A percentile compares a stretch with the other conserved stretches of the same genome.
These are phyloP conservation scores for Tenrec ecaudatus DNA, from an alignment of 2,113 vertebrate genomes.

Conservation along the genomic window DNA sequence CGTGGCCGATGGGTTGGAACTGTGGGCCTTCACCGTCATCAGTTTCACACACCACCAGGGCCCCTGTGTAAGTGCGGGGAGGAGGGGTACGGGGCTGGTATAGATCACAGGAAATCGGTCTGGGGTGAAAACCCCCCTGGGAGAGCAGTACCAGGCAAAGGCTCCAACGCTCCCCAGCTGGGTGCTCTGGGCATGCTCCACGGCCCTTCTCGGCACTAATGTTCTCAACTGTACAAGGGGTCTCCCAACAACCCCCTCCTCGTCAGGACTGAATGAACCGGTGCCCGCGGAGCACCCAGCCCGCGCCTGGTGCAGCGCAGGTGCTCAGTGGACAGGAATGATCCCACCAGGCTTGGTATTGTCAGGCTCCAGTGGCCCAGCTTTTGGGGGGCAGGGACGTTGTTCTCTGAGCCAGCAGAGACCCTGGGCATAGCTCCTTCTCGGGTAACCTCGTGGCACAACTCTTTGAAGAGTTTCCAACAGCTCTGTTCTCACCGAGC, in stretches of 20 bases:
- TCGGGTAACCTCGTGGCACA: neutral
- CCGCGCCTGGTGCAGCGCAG: neutral
- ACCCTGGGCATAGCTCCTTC: neutral
- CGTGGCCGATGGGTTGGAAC: too few species aligned
- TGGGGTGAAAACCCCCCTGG: too few species aligned
- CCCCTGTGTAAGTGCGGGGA: too few species aligned
- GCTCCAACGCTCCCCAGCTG: neutral
- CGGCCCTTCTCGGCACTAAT: neutral
- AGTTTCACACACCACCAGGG: too few species aligned
- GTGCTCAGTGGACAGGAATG: rapidly evolving
- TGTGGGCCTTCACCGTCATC: too few species aligned
- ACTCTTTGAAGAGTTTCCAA: neutral
- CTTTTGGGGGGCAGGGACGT: neutral
- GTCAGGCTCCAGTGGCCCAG: neutral
- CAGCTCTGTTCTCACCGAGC: neutral
- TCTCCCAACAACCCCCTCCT: neutral
- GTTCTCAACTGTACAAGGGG: neutral
- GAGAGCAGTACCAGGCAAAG: too few species aligned
- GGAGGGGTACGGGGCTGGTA: too few species aligned
- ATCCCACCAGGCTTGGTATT: neutral
- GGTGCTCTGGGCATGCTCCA: neutral
- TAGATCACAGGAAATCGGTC: too few species aligned
- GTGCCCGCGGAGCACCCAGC: neutral
- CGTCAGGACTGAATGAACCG: neutral
- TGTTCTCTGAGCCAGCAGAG: neutral